These are phyloP conservation scores for Dryas iulia DNA, from an alignment of 1,140 invertebrate genomes.

Conservation along the genomic window DNA sequence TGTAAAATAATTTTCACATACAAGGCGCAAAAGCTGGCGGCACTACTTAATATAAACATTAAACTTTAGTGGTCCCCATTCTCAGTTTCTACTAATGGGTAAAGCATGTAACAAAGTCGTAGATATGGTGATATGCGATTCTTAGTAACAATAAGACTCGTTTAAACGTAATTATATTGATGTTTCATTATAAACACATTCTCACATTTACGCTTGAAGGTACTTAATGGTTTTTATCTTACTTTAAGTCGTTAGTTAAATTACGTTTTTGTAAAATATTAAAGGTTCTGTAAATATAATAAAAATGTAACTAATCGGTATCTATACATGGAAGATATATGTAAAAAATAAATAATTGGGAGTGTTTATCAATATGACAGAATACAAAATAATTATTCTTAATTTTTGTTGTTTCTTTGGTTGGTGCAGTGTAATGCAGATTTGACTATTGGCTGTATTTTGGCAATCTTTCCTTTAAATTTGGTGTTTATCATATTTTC, in stretches of 20 bases:
- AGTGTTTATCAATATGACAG: too few relatives aligned
- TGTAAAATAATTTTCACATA: constrained; percentile 47
- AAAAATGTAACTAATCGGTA: too few relatives aligned
- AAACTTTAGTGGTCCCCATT: constrained; percentile 64
- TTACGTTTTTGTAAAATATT: background rate
- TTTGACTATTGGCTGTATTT: too few relatives aligned
- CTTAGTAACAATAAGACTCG: constrained; percentile 43
- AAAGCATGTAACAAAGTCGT: constrained; percentile 66
- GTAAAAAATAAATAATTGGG: too few relatives aligned
- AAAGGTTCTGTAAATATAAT: background rate
- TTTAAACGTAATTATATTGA: constrained; percentile 21
- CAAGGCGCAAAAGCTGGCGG: constrained; percentile 34
- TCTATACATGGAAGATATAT: too few relatives aligned
- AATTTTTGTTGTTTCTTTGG: too few relatives aligned
- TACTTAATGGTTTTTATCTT: background rate
- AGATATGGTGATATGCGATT: constrained; percentile 42
- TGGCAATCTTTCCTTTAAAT: too few relatives aligned
- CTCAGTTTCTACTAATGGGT: constrained; percentile 60
- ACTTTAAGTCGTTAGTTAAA: background rate
- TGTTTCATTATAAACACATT: constrained; percentile 7
- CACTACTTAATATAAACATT: constrained; percentile 70
- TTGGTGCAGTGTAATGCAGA: too few relatives aligned
- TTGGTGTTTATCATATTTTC: too few relatives aligned
- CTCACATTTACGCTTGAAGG: background rate
- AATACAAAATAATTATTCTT: too few relatives aligned